Base-by-base conservation (phyloP, 2,113 vertebrate species). In the Sprattus sprattus region DNA sequence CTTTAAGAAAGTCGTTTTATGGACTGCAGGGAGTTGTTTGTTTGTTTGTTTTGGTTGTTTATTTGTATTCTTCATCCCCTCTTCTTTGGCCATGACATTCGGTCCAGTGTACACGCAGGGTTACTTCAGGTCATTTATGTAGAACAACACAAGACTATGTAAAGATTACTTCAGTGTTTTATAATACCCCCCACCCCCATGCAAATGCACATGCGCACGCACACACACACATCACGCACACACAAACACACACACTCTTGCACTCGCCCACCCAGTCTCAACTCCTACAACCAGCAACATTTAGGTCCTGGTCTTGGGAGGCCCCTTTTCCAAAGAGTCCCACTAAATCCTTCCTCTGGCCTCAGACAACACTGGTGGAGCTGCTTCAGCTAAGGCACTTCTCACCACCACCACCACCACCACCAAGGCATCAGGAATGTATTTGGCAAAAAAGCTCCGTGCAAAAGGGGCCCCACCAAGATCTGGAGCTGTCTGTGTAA, bases 111-210 rank as follows among this genome's bases (percentile, higher is more conserved):
- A 39, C 71, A 15, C 71, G 16, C 71, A 39, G 13, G 44, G 28
- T 39, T 39, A 32, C 71, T 39, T 78, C 28, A 13, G 71, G 2
- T 78, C 71, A 39, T 15, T 28, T 78, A 10, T 39, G 28, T 78
- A 71, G 8, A 28, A 71, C 4, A 28, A 71, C 64, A 71, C 2
- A 32, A 39, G 44, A 78, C 28, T 78, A 78, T 78, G 28, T 39
- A 78, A 39, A 71, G 71, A 39, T 78, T 78, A 78, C 28, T 78
- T 39, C 71, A 78, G 71, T 78, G 71, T 78, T 32, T 78, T 16
- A 78, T 78, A 32, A 28, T 39, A 16, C n/a, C 6, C n/a, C 64
- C 8, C 28, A 78, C 2, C 71, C 25, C 13, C 25, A 9, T 10
- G 0, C 28, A 13, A 25, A 13, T 28, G 2, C n/a, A 28, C 64